Evolutionary conservation across 2,888 invertebrate genomes (phyloP), one percentile per base, ranked within the genome.

Genomic region (Ormia ochracea): DNA sequence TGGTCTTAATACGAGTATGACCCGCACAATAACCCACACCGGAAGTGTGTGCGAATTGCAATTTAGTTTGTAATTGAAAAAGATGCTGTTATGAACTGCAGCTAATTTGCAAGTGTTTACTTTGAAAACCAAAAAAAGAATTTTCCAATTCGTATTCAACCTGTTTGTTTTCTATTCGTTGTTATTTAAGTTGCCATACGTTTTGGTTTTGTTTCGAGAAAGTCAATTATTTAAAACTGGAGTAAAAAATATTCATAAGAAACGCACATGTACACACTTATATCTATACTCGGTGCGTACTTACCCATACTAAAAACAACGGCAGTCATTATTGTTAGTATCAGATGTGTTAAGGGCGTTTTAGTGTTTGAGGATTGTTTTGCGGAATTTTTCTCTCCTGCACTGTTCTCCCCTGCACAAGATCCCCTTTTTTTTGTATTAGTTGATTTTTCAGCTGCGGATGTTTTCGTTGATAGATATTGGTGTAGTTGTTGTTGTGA

Each of bases 321-420:
- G 50, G 72, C 66, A 56, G 76, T 61, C 72, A 80, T 80, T 80
- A 80, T 72, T 76, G 72, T 63, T 54, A 80, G 80, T 68, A 80
- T 76, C 72, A 80, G 72, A 66, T 72, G 80, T 80, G 76, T 76
- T 50, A 76, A 50, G 80, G 80, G 76, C 70, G 72, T 76, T 80
- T 80, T 80, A 56, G 68, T 76, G 61, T 23, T 72, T 19, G 26
- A 68, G 52, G 63, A 70, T 48, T 38, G 61, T 63, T 65, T 77
- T 56, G 41, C 56, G 68, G 26, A 76, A 41, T 7, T 56, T 72
- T 68, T 50, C 59, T 48, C 66, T 28, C 31, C 66, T 54, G 54
- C 23, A 66, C 19, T 66, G 38, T 6, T 31, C 31, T 43, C 54
- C 61, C 43, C 26, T 19, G 4, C n/a, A 36, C 10, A 48, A 14